These are phyloP conservation scores for Rhabdomys dilectus DNA, from an alignment of 2,113 vertebrate genomes.

Conservation along the genomic window DNA sequence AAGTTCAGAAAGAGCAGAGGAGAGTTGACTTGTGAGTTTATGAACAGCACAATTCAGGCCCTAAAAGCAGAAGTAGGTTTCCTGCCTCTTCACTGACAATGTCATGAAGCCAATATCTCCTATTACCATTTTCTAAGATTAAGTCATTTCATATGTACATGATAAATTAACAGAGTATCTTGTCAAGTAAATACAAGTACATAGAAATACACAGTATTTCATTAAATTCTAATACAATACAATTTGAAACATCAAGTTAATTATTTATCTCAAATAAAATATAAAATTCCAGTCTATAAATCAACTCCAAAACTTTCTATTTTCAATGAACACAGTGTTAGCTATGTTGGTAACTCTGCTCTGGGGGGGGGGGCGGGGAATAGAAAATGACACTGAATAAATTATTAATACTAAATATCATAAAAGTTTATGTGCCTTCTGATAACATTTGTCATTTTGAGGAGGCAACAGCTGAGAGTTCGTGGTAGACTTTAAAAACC, in stretches of 20 bases:
- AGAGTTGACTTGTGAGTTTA: not conserved
- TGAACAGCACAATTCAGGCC: not conserved
- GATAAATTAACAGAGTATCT: not conserved
- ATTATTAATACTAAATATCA: conserved; percentile 6
- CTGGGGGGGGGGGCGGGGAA: not conserved
- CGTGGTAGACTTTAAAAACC: conserved; percentile 52
- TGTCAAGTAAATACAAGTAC: not conserved
- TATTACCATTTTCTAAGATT: not conserved
- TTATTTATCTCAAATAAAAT: conserved; percentile 7
- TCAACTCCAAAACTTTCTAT: not conserved
- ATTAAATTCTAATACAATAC: conserved; percentile 37
- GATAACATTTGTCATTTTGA: conserved; percentile 62
- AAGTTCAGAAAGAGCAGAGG: not conserved
- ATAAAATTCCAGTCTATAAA: not conserved
- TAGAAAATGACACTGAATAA: conserved; percentile 44
- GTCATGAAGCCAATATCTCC: not conserved
- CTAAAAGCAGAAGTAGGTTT: not conserved
- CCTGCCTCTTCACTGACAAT: not conserved
- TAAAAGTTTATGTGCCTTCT: conserved; percentile 17
- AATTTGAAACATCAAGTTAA: conserved; percentile 29
- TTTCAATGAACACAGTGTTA: not conserved
- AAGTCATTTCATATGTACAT: conserved; percentile 23
- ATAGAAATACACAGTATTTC: not conserved
- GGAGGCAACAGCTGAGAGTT: conserved; percentile 37
- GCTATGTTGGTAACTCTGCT: not conserved